Evolutionary conservation across 2,797 vertebrate genomes (phyloP), one percentile per base, ranked within the genome.

Genomic region (Bucorvus abyssinicus): DNA sequence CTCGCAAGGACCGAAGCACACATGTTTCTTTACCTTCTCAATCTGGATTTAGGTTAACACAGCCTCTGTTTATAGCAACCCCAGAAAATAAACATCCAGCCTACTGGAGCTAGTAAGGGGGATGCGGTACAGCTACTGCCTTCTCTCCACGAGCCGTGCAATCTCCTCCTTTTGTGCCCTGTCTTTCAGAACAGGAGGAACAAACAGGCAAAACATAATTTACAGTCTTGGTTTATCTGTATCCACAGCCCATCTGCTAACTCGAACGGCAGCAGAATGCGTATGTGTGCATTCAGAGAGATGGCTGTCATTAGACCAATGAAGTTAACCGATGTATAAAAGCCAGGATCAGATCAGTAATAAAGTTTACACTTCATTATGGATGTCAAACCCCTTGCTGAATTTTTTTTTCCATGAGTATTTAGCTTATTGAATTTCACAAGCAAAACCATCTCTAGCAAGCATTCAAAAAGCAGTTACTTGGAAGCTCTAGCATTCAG

Each of bases 191-290:
- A 80, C 50, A 88, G 87, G 96, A 95, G 88, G 90, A 95, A 94
- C 56, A 96, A 97, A 94, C 73, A 87, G 82, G 93, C 89, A 95
- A 90, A 96, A 96, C 87, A 69, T 94, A 95, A 97, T 96, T 96
- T 97, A 91, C 90, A 92, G 84, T 91, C 95, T 94, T 83, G 88
- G 94, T 97, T 96, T 93, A 96, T 96, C 95, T 83, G 92, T 63
- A 94, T 55, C 96, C 97, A 91, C 96, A 91, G 96, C 93, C 97
- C 45, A 97, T 98, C 97, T 98, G 97, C 84, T 95, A 93, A 91
- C 83, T 89, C 74, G 20, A 96, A 85, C 75, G 53, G 18, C 89
- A 96, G 92, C 95, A 96, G 91, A 97, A 96, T 63, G 92, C 73
- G 83, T 68, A 44, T 93, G 87, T 90, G 93, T 95, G 94, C 84